Percentiles rank a stretch among this genome's conserved stretches.
Evolutionary conservation across 2,888 invertebrate genomes (phyloP).

Genomic region (Drosophila barbarae): DNA sequence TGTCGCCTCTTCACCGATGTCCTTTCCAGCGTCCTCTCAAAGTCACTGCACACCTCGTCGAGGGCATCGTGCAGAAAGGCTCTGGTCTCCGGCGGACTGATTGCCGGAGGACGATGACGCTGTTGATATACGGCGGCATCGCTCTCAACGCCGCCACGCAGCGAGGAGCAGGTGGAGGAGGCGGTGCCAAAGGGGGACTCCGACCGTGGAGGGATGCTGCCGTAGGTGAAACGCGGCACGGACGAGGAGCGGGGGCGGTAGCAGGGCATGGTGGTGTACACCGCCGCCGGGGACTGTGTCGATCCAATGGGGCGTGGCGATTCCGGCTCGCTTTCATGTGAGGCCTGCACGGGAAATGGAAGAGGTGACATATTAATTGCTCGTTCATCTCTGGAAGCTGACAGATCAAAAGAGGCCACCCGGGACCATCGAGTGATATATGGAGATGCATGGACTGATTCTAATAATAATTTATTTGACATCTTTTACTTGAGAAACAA

Average conservation of each 20-base stretch:
- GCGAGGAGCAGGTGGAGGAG: conserved; percentile 74
- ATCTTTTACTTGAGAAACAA: neutral
- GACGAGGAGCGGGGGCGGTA: conserved; percentile 71
- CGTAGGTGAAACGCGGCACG: conserved; percentile 75
- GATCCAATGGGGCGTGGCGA: conserved; percentile 66
- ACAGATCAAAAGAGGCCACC: conserved; percentile 30
- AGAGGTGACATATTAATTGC: conserved; percentile 58
- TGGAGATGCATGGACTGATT: neutral
- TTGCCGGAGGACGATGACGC: conserved; percentile 50
- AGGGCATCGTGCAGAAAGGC: conserved; percentile 80
- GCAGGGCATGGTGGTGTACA: conserved; percentile 42
- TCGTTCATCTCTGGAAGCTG: conserved; percentile 38
- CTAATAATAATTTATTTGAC: neutral
- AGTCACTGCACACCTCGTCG: conserved; percentile 85
- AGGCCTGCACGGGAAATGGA: conserved; percentile 60
- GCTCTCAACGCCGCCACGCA: conserved; percentile 70
- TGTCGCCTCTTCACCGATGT: conserved; percentile 79
- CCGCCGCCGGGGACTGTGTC: conserved; percentile 22
- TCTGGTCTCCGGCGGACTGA: conserved; percentile 78
- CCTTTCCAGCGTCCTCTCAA: conserved; percentile 85
- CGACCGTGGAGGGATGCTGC: conserved; percentile 54
- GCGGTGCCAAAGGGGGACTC: conserved; percentile 77
- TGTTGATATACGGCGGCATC: conserved; percentile 59
- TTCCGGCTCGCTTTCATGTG: conserved; percentile 78
- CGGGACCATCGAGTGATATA: neutral